phyloP scores from a whole-genome alignment of 2,113 vertebrate genomes.

The Hiodon alosoides region DNA sequence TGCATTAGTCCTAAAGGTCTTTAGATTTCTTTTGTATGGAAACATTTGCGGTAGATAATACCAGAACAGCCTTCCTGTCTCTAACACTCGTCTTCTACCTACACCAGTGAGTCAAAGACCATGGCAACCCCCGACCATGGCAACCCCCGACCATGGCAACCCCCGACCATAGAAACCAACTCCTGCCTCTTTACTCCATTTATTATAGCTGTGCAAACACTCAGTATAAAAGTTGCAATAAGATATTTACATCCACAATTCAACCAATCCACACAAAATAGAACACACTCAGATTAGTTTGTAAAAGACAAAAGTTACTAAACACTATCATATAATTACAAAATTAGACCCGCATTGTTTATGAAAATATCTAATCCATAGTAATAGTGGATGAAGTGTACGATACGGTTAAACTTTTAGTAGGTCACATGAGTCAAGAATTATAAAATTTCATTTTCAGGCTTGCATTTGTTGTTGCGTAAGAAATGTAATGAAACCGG shows the following conservation, averaged over 20 bases:
- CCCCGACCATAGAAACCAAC: constrained; percentile 39
- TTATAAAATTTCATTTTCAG: constrained; percentile 23
- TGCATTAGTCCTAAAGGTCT: no score
- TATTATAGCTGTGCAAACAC: constrained; percentile 86
- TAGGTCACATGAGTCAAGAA: constrained; percentile 36
- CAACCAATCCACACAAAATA: constrained; percentile 77
- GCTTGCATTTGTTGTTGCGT: constrained; percentile 1
- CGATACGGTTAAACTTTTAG: constrained; percentile 30
- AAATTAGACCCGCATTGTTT: constrained; percentile 82
- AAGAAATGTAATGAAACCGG: constrained; percentile 3
- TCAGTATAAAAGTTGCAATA: constrained; percentile 88
- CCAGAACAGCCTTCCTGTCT: no score
- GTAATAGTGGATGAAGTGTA: constrained; percentile 8
- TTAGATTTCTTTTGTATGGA: no score
- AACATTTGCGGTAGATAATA: no score
- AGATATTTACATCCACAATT: constrained; percentile 75
- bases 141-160: background rate
- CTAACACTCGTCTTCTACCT: no score
- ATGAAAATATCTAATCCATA: constrained; percentile 65
- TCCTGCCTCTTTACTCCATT: constrained; percentile 48
- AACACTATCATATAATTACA: constrained; percentile 73
- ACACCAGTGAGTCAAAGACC: background rate
- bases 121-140: background rate
- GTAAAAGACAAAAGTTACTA: constrained; percentile 70
- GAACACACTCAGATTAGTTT: constrained; percentile 66